Conservation (phyloP, 2,113 vertebrate species). For the Alosa alosa region DNA sequence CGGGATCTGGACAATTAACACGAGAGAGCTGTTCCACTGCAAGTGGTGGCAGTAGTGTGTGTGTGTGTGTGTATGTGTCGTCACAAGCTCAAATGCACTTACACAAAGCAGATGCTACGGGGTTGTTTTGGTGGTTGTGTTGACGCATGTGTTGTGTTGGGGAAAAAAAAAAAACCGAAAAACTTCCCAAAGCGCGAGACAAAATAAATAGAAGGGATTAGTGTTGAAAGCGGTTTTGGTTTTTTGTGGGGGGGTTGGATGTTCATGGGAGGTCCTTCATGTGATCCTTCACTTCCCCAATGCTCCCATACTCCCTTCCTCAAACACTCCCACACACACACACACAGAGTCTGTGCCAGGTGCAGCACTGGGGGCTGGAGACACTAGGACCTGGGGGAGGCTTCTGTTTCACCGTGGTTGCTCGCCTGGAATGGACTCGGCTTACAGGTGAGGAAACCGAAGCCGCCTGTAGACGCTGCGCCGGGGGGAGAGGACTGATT, state of each 20-base stretch:
- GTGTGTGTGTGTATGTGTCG: background rate
- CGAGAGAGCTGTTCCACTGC: background rate
- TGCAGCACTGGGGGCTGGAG: conserved; percentile 3
- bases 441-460: conserved; percentile 45
- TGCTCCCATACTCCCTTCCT: background rate
- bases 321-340: background rate
- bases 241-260: background rate
- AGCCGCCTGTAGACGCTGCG: conserved; percentile 26
- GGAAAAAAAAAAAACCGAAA: background rate
- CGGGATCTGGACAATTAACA: background rate
- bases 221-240: background rate
- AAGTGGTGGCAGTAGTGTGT: background rate
- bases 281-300: background rate
- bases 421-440: conserved; percentile 31
- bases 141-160: too few relatives aligned
- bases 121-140: background rate
- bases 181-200: background rate
- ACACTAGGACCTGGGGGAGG: conserved; percentile 27
- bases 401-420: conserved; percentile 39
- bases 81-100: background rate
- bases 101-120: background rate
- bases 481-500: conserved; percentile 25
- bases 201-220: background rate
- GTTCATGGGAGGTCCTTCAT: conserved; percentile 6
- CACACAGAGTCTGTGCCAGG: conserved; percentile 26